Percentiles rank a stretch among this genome's conserved stretches.
These are phyloP conservation scores for Dicycla oo DNA, from an alignment of 2,888 invertebrate genomes.

Conservation along the genomic window DNA sequence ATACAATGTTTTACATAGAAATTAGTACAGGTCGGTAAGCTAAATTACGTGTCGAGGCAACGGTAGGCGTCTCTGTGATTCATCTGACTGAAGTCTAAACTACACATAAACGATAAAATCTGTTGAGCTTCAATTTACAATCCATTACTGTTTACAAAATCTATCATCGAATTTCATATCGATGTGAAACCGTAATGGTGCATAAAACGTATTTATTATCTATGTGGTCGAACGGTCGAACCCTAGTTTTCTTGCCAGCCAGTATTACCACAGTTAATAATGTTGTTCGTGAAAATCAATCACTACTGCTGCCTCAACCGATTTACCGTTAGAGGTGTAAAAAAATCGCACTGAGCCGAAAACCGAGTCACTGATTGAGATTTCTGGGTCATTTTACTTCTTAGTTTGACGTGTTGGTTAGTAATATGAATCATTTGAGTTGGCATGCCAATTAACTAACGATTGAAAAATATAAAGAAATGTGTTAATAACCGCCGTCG, in stretches of 20 bases:
- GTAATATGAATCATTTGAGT: constrained; percentile 28
- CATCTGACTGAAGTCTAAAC: constrained; percentile 36
- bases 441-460: constrained; percentile 25
- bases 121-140: constrained; percentile 26
- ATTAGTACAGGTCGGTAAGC: constrained; percentile 50
- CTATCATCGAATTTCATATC: constrained; percentile 18
- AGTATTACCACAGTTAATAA: constrained; percentile 25
- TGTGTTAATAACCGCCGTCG: constrained; percentile 8
- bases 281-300: constrained; percentile 41
- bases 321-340: constrained; percentile 57
- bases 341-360: constrained; percentile 46
- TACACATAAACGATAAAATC: constrained; percentile 18
- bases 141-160: constrained; percentile 44
- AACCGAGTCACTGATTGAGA: constrained; percentile 57
- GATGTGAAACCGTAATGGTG: constrained; percentile 46
- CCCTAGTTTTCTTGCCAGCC: constrained; percentile 23
- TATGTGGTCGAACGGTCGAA: constrained; percentile 5
- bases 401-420: constrained; percentile 31
- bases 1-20: constrained; percentile 53
- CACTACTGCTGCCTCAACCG: constrained; percentile 21
- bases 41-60: constrained; percentile 57
- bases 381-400: constrained; percentile 60
- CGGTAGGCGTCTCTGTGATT: constrained; percentile 52
- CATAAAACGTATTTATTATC: constrained; percentile 28
- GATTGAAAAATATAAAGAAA: constrained; percentile 24